A percentile compares a stretch with the other conserved stretches of the same genome.
These are phyloP conservation scores for Megalops cyprinoides DNA, from an alignment of 2,797 vertebrate species.

Conservation along the genomic window DNA sequence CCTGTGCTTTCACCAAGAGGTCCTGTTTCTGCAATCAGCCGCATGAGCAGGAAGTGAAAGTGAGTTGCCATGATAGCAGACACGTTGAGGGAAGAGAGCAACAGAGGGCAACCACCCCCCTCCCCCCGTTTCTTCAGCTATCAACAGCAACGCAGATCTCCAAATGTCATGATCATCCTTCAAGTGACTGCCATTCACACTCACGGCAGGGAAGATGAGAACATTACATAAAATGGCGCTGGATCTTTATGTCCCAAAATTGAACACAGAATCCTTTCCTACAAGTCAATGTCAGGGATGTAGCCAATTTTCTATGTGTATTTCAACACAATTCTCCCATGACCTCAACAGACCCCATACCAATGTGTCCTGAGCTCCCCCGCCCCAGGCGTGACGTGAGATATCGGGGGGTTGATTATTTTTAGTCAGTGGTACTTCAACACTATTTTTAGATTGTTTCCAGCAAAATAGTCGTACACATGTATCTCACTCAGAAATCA, in stretches of 20 bases:
- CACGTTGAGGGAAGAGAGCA: neutral
- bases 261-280: too few relatives aligned
- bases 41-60: neutral
- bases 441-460: neutral
- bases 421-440: neutral
- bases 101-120: neutral
- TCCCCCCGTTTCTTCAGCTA: neutral
- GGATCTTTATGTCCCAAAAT: too few relatives aligned
- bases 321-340: too few relatives aligned
- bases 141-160: too few relatives aligned
- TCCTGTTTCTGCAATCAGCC: neutral
- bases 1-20: neutral
- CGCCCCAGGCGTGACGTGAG: too few relatives aligned
- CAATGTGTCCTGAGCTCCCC: too few relatives aligned
- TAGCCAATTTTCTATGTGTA: neutral
- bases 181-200: neutral
- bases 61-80: neutral
- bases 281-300: neutral
- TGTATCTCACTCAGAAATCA: neutral
- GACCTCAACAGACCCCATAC: too few relatives aligned
- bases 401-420: too few relatives aligned
- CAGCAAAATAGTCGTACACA: neutral
- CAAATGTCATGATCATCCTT: too few relatives aligned
- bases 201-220: too few relatives aligned
- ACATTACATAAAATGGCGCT: too few relatives aligned